Evolutionary conservation across 2,113 vertebrate species (phyloP), one percentile per base, ranked within the genome.

Genomic region (Phodopus roborovskii): DNA sequence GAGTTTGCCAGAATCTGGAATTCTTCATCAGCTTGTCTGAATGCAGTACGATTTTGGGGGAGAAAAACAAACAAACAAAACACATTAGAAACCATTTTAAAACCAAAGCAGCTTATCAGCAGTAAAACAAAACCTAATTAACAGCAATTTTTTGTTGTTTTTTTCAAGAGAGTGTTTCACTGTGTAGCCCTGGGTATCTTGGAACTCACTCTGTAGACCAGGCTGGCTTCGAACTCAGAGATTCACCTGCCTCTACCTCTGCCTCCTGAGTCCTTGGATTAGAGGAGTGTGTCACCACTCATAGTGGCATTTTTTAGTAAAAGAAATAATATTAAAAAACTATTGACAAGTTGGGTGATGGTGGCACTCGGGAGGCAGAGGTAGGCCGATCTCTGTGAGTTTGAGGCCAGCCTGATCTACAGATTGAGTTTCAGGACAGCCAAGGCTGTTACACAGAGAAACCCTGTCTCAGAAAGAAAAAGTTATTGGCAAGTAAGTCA

Each of bases 1-100:
- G 99, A 99, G 94, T 99, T 99, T 62, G 99, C 99, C 97, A 99
- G 98, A 74, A 99, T 99, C 98, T 99, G 99, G 97, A 99, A 99
- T 97, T 99, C 99, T 97, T 99, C 99, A 97, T 99, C 99, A 48
- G 99, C 99, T 98, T 99, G 99, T 97, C 99, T 99, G 96, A 28
- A 94, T 83, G 24, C 16, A 96, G 96, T 90, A 33, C 85, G n/a
- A 94, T 94, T 88, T 82, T 62, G 95, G 68, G 88, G 93, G 45
- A 95, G 28, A 94, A 88, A 33, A 95, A 39, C 71, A 73, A 66
- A 71, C 53, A 56, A 56, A 50, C 50, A 28, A 10, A 60, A 45
- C 33, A 33, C 10, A 86, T 50, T 50, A 12, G 33, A 87, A 90
- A 81, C 36, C 92, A 74, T 50, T 94, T 62, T 2, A 30, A 94